A percentile compares a stretch with the other conserved stretches of the same genome.
These are phyloP conservation scores for Panurus biarmicus DNA, from an alignment of 2,113 vertebrate species.

Conservation along the genomic window DNA sequence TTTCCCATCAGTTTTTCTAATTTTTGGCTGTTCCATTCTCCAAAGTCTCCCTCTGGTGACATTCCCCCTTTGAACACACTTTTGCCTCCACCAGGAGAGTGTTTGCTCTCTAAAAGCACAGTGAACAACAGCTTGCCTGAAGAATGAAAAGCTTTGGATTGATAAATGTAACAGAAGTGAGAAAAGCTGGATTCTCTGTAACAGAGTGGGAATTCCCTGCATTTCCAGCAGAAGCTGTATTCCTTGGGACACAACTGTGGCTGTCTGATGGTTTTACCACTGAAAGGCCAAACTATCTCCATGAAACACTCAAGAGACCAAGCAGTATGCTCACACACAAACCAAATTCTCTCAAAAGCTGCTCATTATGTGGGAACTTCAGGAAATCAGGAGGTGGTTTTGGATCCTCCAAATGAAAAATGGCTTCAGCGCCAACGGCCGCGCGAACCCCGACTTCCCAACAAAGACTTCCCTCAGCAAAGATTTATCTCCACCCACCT, in stretches of 20 bases:
- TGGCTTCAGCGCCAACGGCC: rapidly evolving
- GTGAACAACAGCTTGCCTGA: not conserved
- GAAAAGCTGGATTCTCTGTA: not conserved
- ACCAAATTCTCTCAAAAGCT: not conserved
- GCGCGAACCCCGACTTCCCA: rapidly evolving
- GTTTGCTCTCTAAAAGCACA: not conserved
- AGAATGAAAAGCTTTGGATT: not conserved
- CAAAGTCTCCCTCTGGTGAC: not conserved
- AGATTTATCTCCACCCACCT: slow-evolving; percentile 65
- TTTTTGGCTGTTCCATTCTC: not conserved
- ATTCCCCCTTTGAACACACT: not conserved
- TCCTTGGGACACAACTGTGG: not conserved
- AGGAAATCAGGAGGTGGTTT: not conserved
- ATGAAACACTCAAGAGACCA: not conserved
- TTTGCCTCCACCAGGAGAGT: not conserved
- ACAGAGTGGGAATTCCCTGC: not conserved
- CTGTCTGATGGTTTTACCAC: not conserved
- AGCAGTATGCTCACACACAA: not conserved
- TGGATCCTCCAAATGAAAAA: not conserved
- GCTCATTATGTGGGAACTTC: not conserved
- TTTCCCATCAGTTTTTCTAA: not conserved
- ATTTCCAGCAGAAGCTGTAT: not conserved
- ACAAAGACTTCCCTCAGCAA: not conserved
- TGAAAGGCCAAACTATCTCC: not conserved
- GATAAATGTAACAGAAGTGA: not conserved